These are phyloP conservation scores for Spisula solida DNA, from an alignment of 2,888 invertebrate genomes.

Conservation along the genomic window DNA sequence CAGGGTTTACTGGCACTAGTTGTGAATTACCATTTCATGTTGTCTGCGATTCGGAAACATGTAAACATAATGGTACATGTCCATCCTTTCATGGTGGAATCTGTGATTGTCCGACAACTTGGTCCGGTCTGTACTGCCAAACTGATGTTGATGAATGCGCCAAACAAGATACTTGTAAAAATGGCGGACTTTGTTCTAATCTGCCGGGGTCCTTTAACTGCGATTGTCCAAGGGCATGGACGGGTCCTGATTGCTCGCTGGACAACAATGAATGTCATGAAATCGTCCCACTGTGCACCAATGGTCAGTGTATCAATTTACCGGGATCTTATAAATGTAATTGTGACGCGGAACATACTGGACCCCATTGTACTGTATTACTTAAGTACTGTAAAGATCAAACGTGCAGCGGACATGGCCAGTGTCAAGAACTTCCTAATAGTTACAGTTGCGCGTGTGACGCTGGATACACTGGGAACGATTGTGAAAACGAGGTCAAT, in stretches of 20 bases:
- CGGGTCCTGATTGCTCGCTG: slow-evolving; percentile 57
- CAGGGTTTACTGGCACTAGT: slow-evolving; percentile 51
- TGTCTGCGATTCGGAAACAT: slow-evolving; percentile 61
- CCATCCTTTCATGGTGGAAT: slow-evolving; percentile 36
- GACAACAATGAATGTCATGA: slow-evolving; percentile 57
- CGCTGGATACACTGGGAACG: slow-evolving; percentile 57
- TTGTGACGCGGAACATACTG: slow-evolving; percentile 52
- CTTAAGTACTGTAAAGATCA: slow-evolving; percentile 42
- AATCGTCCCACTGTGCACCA: slow-evolving; percentile 31
- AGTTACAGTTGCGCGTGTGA: slow-evolving; percentile 68
- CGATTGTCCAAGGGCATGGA: slow-evolving; percentile 63
- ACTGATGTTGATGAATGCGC: slow-evolving; percentile 76
- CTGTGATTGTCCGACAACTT: slow-evolving; percentile 59
- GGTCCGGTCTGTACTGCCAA: slow-evolving; percentile 65
- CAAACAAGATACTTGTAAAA: slow-evolving; percentile 66
- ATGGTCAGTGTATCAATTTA: slow-evolving; percentile 58
- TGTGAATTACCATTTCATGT: slow-evolving; percentile 59
- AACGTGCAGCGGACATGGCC: slow-evolving; percentile 65
- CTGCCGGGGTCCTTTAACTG: slow-evolving; percentile 71
- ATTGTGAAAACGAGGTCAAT: slow-evolving; percentile 63
- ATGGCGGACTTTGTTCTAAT: slow-evolving; percentile 63
- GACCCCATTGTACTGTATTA: slow-evolving; percentile 45
- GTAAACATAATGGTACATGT: slow-evolving; percentile 58
- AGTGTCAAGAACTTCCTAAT: slow-evolving; percentile 57
- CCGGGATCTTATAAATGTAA: slow-evolving; percentile 56